Evolutionary conservation across 2,888 invertebrate genomes (phyloP), one percentile per base, ranked within the genome.

Genomic region (Melanostoma mellinum): DNA sequence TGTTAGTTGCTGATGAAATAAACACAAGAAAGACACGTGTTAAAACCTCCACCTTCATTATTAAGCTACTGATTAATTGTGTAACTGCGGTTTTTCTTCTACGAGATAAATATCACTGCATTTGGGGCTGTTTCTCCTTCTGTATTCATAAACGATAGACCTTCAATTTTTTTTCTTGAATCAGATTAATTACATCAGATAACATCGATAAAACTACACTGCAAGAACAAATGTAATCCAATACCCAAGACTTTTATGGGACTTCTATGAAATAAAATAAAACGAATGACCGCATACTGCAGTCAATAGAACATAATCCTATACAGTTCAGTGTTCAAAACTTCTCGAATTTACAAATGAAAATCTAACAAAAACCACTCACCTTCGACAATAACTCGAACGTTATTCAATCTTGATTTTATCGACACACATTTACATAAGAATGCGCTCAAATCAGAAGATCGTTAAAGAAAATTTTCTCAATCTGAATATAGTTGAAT

Each of bases 371-470:
- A 55, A 73, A 63, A 38, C 10, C 50, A 67, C 58, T 65, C 65
- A 67, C 58, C 67, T 44, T 35, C n/a, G 6, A 46, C 52, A 52
- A 60, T 46, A 46, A 8, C 38, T 6, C n/a, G 6, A 20, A 38
- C 44, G 75, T 68, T 68, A 76, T 76, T 60, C 60, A 68, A 76
- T 76, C 75, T 53, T 36, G 36, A 53, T 60, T 60, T 60, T 60
- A 68, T 75, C 60, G 60, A 61, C 67, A 53, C 60, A 61, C 53
- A 76, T 76, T 76, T 76, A 53, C 68, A 76, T 76, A 68, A 68
- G 75, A 76, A 76, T 68, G 60, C 75, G 68, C 58, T 69, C 56
- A 30, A 58, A 50, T 58, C 55, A 40, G 74, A 58, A 32, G 73
- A 53, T 63, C 52, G 56, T 76, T 68, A 38, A 60, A 61, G 53